Evolutionary conservation across 2,888 invertebrate species (phyloP).

Genomic region (Coleophora flavipennella): DNA sequence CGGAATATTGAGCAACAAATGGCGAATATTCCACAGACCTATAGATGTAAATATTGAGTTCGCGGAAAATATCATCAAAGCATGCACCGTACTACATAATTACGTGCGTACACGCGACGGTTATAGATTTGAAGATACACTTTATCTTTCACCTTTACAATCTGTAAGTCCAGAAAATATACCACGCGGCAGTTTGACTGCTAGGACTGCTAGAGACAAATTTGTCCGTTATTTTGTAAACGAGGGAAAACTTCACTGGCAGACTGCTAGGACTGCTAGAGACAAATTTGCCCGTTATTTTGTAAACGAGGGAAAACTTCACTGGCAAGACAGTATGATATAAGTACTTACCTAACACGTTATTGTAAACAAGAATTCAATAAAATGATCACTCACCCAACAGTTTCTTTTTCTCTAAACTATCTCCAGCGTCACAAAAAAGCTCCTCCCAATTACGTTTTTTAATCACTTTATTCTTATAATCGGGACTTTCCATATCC

Average conservation of each 20-base stretch:
- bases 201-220: background rate
- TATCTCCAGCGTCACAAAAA: slow-evolving; percentile 4
- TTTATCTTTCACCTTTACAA: slow-evolving; percentile 2
- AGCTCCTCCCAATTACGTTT: slow-evolving; percentile 18
- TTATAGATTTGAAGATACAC: slow-evolving; percentile 1
- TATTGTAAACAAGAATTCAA: too few species aligned
- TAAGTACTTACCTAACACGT: background rate
- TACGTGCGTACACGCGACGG: background rate
- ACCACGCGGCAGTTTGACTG: background rate
- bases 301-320: background rate
- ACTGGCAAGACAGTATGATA: background rate
- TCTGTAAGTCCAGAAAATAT: slow-evolving; percentile 1
- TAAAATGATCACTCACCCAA: background rate
- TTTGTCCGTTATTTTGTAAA: background rate
- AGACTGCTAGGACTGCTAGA: background rate
- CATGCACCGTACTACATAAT: background rate
- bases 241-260: background rate
- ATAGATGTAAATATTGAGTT: background rate
- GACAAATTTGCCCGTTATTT: background rate
- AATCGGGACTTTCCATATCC: slow-evolving; percentile 17
- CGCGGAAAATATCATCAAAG: background rate
- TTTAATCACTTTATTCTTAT: slow-evolving; percentile 18
- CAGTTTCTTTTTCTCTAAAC: background rate
- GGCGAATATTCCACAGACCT: slow-evolving; percentile 1
- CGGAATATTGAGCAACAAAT: slow-evolving; percentile 2